These are phyloP conservation scores for Eurois occulta DNA, from an alignment of 2,888 invertebrate species.

Conservation along the genomic window DNA sequence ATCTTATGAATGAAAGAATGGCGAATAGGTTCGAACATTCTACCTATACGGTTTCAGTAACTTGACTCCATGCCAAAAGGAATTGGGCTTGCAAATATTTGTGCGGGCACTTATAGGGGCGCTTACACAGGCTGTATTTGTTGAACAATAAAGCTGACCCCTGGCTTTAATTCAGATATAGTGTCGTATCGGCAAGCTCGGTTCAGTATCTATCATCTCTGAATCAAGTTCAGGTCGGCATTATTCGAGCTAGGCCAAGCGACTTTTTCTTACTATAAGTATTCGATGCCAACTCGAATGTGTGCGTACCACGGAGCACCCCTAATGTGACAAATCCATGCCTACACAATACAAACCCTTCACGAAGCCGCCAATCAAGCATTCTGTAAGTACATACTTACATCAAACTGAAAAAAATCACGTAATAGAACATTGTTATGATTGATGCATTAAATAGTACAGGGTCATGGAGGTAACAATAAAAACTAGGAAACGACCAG, in stretches of 20 bases:
- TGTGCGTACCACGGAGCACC: neutral
- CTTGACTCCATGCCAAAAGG: conserved; percentile 28
- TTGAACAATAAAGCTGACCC: neutral
- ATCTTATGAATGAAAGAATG: conserved; percentile 12
- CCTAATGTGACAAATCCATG: too few species aligned
- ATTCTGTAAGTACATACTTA: too few species aligned
- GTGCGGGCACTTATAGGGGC: neutral
- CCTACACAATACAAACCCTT: too few species aligned
- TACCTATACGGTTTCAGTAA: conserved; percentile 14
- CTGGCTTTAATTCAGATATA: too few species aligned
- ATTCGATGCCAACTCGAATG: neutral
- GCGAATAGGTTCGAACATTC: conserved; percentile 2
- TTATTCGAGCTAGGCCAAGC: too few species aligned
- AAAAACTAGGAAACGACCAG: too few species aligned
- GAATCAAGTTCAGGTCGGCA: neutral
- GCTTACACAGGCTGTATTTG: neutral
- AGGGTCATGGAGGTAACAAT: too few species aligned
- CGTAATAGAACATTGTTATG: too few species aligned
- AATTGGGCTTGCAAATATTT: conserved; percentile 29
- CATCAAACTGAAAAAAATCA: too few species aligned
- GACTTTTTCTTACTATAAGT: neutral
- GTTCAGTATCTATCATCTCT: neutral
- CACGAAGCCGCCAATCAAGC: too few species aligned
- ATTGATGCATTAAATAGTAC: too few species aligned
- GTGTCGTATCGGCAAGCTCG: too few species aligned